Conservation (phyloP, 2,888 invertebrate genomes). For the Adelognathus sp. region DNA sequence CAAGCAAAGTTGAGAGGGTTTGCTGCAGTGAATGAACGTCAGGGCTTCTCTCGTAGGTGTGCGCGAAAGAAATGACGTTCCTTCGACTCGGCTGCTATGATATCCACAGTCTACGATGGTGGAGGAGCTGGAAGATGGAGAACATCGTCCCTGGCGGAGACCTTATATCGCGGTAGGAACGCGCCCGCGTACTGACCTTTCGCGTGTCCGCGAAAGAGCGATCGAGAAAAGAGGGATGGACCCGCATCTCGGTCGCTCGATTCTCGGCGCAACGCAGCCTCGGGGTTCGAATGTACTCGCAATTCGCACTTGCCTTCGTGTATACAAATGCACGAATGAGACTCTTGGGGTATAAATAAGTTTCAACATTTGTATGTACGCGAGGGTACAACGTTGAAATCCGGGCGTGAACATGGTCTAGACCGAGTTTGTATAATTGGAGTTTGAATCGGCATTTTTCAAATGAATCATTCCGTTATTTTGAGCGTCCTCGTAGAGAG, state of each 20-base stretch:
- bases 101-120: neutral
- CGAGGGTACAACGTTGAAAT: neutral
- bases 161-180: constrained; percentile 17
- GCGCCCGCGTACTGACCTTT: constrained; percentile 56
- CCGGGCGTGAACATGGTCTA: constrained; percentile 9
- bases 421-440: constrained; percentile 42
- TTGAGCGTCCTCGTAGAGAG: no score
- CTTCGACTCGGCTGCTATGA: neutral
- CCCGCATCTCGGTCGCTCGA: constrained; percentile 44
- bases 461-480: no score
- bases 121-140: constrained; percentile 20
- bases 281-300: constrained; percentile 7
- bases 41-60: neutral
- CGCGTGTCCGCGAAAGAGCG: constrained; percentile 56
- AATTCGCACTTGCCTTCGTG: neutral
- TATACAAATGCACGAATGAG: neutral
- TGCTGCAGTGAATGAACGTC: neutral
- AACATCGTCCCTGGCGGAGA: constrained; percentile 6
- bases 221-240: constrained; percentile 60
- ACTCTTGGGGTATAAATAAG: neutral
- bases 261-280: constrained; percentile 25
- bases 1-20: neutral
- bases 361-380: neutral
- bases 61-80: neutral
- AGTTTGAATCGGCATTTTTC: constrained; percentile 23